Percentiles rank a stretch among this genome's conserved stretches.
phyloP scores from a whole-genome alignment of 1,140 invertebrate genomes.

The Panagrolaimus sp. region DNA sequence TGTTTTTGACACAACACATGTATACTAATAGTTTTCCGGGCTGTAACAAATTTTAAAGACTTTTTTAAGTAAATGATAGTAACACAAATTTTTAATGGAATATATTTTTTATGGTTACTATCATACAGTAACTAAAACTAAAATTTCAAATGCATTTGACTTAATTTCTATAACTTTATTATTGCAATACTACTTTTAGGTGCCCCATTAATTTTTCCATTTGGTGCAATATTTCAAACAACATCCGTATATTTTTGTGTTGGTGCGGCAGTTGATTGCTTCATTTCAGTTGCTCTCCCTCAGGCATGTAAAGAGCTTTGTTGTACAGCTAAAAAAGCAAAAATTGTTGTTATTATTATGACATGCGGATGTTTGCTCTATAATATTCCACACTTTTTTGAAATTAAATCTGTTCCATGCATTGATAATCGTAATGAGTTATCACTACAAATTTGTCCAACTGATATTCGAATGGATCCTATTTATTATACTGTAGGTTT shows the following conservation, averaged over 20 bases:
- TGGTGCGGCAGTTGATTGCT: slow-evolving; percentile 54
- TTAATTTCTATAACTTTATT: too few relatives aligned
- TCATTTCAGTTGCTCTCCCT: slow-evolving; percentile 52
- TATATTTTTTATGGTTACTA: neutral
- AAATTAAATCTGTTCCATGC: slow-evolving; percentile 48
- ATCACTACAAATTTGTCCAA: slow-evolving; percentile 52
- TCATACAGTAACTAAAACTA: too few relatives aligned
- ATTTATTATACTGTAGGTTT: slow-evolving; percentile 48
- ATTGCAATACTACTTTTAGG: too few relatives aligned
- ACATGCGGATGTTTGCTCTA: slow-evolving; percentile 45
- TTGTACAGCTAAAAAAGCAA: slow-evolving; percentile 51
- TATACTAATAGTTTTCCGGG: too few relatives aligned
- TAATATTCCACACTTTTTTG: slow-evolving; percentile 57
- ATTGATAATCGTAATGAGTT: slow-evolving; percentile 28
- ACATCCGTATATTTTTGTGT: slow-evolving; percentile 58
- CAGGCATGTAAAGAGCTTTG: slow-evolving; percentile 39
- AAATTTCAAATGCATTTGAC: too few relatives aligned
- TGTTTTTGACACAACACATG: too few relatives aligned
- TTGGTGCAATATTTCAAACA: slow-evolving; percentile 57
- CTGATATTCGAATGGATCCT: slow-evolving; percentile 42
- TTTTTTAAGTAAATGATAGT: slow-evolving; percentile 14
- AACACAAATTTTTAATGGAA: neutral
- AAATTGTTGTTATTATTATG: slow-evolving; percentile 43
- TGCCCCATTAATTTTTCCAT: slow-evolving; percentile 53
- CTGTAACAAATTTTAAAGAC: neutral